phyloP scores from a whole-genome alignment of 2,888 invertebrate genomes.

The Epistrophe eligans region DNA sequence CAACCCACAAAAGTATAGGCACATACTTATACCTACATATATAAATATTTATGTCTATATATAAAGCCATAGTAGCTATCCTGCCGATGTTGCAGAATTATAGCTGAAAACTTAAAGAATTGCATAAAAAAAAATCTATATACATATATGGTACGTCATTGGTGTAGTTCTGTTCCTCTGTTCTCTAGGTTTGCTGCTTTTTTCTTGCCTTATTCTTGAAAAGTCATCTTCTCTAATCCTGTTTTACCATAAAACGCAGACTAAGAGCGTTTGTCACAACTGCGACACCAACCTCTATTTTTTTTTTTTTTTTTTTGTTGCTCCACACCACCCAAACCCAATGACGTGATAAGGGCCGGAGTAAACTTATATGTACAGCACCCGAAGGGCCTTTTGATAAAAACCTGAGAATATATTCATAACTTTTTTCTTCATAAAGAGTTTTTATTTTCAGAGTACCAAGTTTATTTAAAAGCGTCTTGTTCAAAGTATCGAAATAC shows the following conservation, averaged over 20 bases:
- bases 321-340: not conserved
- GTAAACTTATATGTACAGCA: not conserved
- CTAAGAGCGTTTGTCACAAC: constrained; percentile 62
- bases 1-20: constrained; percentile 57
- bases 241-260: constrained; percentile 69
- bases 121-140: constrained; percentile 53
- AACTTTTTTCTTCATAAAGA: too few relatives aligned
- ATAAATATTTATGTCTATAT: not conserved
- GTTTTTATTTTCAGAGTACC: too few relatives aligned
- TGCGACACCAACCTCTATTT: not conserved
- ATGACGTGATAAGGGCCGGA: not conserved
- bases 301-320: not conserved
- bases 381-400: not conserved
- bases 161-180: not conserved
- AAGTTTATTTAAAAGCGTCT: too few relatives aligned
- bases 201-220: constrained; percentile 39
- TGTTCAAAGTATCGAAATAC: too few relatives aligned
- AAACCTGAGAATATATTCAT: too few relatives aligned
- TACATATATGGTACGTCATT: constrained; percentile 20
- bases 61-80: constrained; percentile 21
- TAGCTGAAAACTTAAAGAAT: constrained; percentile 36
- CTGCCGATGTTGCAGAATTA: constrained; percentile 72
- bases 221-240: constrained; percentile 63
- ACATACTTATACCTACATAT: not conserved
- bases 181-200: not conserved